Evolutionary conservation across 2,113 vertebrate species (phyloP), one percentile per base, ranked within the genome.

Genomic region (Aegotheles bennettii): DNA sequence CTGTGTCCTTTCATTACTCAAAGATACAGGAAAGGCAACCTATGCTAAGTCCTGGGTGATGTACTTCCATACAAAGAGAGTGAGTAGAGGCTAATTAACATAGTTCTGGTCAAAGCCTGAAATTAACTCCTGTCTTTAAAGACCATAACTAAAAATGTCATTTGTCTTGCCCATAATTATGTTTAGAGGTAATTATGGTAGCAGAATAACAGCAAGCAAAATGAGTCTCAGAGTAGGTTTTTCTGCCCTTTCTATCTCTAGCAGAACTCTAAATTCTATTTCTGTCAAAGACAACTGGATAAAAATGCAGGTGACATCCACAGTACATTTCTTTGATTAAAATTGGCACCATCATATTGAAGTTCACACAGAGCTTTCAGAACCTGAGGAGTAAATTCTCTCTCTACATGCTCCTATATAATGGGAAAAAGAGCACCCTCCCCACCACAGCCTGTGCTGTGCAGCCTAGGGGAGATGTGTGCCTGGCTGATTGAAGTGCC

Each of bases 1-100:
- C 75, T 2, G 87, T 92, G 95, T 98, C 97, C 97, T 96, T 97
- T 97, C 98, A 98, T 98, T 98, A 98, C 96, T 98, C 98, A 98
- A 92, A 97, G 94, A 97, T 88, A 95, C 94, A 81, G 89, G 81
- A 79, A 93, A 93, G 93, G 92, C 95, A 90, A 84, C 90, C 93
- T 97, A 74, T 51, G 67, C 95, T 96, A 95, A 89, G 96, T 89
- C 95, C 96, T 94, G 94, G 95, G 82, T 92, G 94, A 97, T 90
- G 87, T 95, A 84, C 96, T 92, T 94, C 93, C 94, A 93, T 73
- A 93, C 89, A 68, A 75, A 94, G 78, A 50, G 85, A 94, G 89
- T 80, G 77, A 90, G 85, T 50, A n/a, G 64, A 59, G 85, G 92
- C 97, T 98, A 97, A 98, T 98, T 98, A 98, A 96, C 97, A 97